A percentile compares a stretch with the other conserved stretches of the same genome.
Evolutionary conservation across 2,888 invertebrate species (phyloP).

Genomic region (Hermaeophaga mercurialis): DNA sequence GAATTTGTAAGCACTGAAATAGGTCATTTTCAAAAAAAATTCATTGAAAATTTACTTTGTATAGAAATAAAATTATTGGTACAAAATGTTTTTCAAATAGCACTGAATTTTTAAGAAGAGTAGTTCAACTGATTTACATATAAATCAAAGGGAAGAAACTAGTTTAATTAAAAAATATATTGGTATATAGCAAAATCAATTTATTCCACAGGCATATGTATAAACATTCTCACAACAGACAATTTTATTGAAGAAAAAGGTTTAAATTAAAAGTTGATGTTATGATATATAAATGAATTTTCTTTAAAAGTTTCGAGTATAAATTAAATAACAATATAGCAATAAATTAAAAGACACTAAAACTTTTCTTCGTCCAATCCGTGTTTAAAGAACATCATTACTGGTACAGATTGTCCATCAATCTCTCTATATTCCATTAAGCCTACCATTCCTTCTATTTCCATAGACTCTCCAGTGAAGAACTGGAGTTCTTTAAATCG

Average conservation of each 20-base stretch:
- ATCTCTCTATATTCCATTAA: conserved; percentile 92
- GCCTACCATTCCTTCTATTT: conserved; percentile 92
- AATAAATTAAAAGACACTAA: conserved; percentile 60
- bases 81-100: too few relatives aligned
- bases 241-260: conserved; percentile 25
- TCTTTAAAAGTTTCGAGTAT: conserved; percentile 27
- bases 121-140: too few relatives aligned
- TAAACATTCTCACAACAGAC: conserved; percentile 35
- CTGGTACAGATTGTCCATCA: conserved; percentile 79
- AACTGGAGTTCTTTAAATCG: conserved; percentile 93
- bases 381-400: conserved; percentile 96
- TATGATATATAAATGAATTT: conserved; percentile 14
- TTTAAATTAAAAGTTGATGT: conserved; percentile 20
- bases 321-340: conserved; percentile 37
- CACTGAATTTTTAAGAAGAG: too few relatives aligned
- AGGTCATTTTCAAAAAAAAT: too few relatives aligned
- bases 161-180: not conserved
- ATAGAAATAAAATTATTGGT: too few relatives aligned
- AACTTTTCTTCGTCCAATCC: conserved; percentile 95
- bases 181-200: conserved; percentile 35
- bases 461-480: conserved; percentile 92
- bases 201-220: conserved; percentile 37
- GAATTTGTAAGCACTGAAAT: too few relatives aligned
- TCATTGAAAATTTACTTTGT: too few relatives aligned
- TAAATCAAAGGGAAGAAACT: not conserved